Evolutionary conservation across 2,888 invertebrate genomes (phyloP), one percentile per base, ranked within the genome.

Genomic region (Conistra vaccinii): DNA sequence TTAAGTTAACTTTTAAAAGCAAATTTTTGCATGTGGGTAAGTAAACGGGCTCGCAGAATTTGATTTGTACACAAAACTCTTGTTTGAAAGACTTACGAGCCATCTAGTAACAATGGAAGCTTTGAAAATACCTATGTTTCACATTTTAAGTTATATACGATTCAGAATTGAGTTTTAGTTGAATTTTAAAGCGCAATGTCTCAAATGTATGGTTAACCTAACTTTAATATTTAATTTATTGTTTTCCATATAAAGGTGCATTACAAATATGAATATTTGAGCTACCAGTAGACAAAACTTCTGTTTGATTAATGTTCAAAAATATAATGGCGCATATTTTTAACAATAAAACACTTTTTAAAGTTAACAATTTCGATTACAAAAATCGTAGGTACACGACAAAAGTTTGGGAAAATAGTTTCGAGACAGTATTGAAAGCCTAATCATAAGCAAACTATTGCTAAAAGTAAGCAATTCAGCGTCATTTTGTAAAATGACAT

Each of bases 241-340:
- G 14, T 20, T 32, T 53, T 1, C 23, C 1, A 12, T 14, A n/a
- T n/a, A 51, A 32, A 5, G 39, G 20, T 57, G 62, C 0, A 57
- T 73, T 32, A 66, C 1, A 32, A 58, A 35, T 75, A 42, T 26
- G 26, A 32, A 60, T 45, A 75, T 55, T 32, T 12, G 12, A 53
- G 42, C 60, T 26, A 60, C 14, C 20, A 60, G 14, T 14, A 53
- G 23, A 60, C 23, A 60, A 76, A 76, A 53, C 17, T 26, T 26
- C 29, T 1, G 14, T 45, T 20, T 57, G 42, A 42, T 17, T 42
- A 17, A 39, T 39, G 29, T 29, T 53, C 1, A 45, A 48, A 14
- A 66, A 29, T 20, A 55, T 12, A 29, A 51, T 10, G 1, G 7
- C 1, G 26, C 35, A 68, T 32, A 26, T 1, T 12, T 69, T 57